Evolutionary conservation across 2,888 invertebrate species (phyloP).

Genomic region (Drosophila vallismaia): DNA sequence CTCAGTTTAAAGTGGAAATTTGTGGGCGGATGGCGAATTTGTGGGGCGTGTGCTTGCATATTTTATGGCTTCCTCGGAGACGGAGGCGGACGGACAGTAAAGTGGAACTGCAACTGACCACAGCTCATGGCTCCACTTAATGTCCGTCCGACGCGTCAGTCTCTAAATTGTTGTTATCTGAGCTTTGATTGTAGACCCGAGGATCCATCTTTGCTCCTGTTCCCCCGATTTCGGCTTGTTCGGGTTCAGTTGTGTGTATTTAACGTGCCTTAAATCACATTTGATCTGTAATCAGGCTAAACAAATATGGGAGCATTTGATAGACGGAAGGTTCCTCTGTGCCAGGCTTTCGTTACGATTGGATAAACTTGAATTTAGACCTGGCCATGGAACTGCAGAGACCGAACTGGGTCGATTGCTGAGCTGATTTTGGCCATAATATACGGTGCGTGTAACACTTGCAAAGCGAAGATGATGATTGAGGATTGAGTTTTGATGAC

Average conservation of each 20-base stretch:
- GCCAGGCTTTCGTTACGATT: constrained; percentile 57
- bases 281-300: constrained; percentile 76
- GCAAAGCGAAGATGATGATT: background rate
- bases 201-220: background rate
- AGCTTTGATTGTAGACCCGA: constrained; percentile 43
- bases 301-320: constrained; percentile 58
- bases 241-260: constrained; percentile 45
- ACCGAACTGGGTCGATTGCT: constrained; percentile 66
- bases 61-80: constrained; percentile 50
- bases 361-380: constrained; percentile 51
- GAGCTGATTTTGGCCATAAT: constrained; percentile 41
- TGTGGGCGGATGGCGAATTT: constrained; percentile 47
- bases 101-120: constrained; percentile 22
- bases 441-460: constrained; percentile 23
- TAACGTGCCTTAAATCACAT: constrained; percentile 79
- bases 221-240: background rate
- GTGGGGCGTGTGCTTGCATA: constrained; percentile 63
- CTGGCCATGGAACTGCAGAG: constrained; percentile 26
- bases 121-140: constrained; percentile 25
- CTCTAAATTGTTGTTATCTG: constrained; percentile 26
- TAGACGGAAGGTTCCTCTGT: constrained; percentile 39
- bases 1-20: constrained; percentile 4
- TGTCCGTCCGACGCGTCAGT: background rate
- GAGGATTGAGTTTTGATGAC: background rate
- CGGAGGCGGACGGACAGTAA: background rate